These are phyloP conservation scores for Argya squamiceps DNA, from an alignment of 2,797 vertebrate genomes.

Conservation along the genomic window DNA sequence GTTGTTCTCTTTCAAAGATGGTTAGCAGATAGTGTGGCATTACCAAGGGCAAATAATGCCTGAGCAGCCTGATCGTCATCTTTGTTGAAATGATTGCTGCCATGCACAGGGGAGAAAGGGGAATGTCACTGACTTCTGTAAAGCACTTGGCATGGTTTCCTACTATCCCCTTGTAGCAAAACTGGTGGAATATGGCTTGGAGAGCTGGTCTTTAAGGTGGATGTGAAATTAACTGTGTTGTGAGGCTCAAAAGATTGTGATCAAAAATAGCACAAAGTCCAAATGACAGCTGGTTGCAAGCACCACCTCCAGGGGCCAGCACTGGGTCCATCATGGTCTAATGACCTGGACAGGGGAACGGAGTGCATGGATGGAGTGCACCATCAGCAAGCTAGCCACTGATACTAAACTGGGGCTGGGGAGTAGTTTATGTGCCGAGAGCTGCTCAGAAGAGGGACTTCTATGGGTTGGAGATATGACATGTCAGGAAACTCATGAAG, in stretches of 20 bases:
- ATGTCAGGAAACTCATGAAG: not conserved
- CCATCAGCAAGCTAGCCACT: not conserved
- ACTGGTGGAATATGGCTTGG: not conserved
- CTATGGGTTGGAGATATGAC: not conserved
- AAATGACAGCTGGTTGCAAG: not conserved
- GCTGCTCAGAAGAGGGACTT: not conserved
- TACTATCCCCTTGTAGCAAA: fast-evolving
- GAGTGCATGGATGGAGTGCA: not conserved
- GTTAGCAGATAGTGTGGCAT: not conserved
- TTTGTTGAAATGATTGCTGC: not conserved
- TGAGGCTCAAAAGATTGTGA: not conserved
- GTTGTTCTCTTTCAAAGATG: not conserved
- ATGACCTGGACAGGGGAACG: not conserved
- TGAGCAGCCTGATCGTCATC: not conserved
- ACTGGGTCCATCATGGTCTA: not conserved
- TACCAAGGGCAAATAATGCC: not conserved
- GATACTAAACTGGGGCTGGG: not conserved
- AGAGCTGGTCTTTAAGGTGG: not conserved
- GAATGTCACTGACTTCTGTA: not conserved
- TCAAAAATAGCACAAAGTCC: not conserved
- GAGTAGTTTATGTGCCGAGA: not conserved
- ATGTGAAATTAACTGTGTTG: not conserved
- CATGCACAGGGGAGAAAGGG: not conserved
- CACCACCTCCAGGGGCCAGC: not conserved
- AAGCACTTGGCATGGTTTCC: not conserved